Evolutionary conservation across 2,888 invertebrate species (phyloP), one percentile per base, ranked within the genome.

Genomic region (Himalopsyche japonica): DNA sequence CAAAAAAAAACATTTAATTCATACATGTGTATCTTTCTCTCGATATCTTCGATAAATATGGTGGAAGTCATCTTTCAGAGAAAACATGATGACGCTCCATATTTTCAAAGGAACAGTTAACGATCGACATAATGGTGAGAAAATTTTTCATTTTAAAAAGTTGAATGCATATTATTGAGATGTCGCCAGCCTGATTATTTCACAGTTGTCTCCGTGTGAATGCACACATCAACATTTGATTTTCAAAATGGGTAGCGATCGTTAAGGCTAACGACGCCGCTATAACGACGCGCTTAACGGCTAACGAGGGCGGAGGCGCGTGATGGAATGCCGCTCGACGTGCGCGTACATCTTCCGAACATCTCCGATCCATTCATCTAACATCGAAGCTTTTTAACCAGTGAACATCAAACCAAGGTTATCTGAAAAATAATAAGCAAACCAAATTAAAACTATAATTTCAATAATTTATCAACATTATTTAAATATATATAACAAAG

Each of bases 251-350:
- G 83, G 80, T 79, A 76, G 83, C 79, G 81, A 81, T 83, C 80
- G 85, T 82, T 82, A 82, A 81, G 24, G 30, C 79, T 84, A 82
- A 86, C 84, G 84, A 86, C 84, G 81, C 85, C 81, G 81, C 57
- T 20, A n/a, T 43, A 70, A 70, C 70, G 70, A 70, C 79, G 43
- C 82, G 82, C 48, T 81, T 84, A 83, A 70, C 83, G 80, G 84
- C 49, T 82, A 84, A 80, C 85, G 85, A 80, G 80, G 48, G 82
- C 64, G 49, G 76, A 34, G 47, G 79, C 79, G 79, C 85, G 85
- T 85, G 85, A 82, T 76, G 85, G 85, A 85, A 85, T 85, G 85
- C 76, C 24, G 82, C 76, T 34, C 64, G 32, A 34, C 64, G 48
- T 78, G 81, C 78, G 43, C 37, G 37, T 81, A 47, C 37, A 83